phyloP scores from a whole-genome alignment of 2,888 invertebrate species.

The Globia sparganii region DNA sequence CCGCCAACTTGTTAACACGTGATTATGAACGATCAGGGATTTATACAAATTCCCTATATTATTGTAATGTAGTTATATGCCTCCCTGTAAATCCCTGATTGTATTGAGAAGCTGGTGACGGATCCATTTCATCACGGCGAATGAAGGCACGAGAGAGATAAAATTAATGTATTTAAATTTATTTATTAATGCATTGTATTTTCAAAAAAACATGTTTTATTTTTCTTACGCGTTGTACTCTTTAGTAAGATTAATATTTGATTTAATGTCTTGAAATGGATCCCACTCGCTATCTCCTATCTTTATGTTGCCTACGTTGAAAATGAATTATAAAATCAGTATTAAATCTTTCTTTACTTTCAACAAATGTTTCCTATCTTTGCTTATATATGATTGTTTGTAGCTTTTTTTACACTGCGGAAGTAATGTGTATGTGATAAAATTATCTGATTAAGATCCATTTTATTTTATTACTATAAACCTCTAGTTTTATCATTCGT shows the following conservation, averaged over 20 bases:
- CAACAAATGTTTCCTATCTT: constrained; percentile 75
- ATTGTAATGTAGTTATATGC: constrained; percentile 16
- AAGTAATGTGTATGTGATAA: constrained; percentile 87
- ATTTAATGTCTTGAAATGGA: constrained; percentile 67
- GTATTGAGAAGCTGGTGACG: constrained; percentile 30
- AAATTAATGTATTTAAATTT: constrained; percentile 33
- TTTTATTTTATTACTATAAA: constrained; percentile 84
- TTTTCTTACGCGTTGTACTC: constrained; percentile 29
- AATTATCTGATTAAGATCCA: constrained; percentile 85
- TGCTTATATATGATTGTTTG: constrained; percentile 74
- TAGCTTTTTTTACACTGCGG: constrained; percentile 77
- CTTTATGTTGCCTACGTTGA: constrained; percentile 38
- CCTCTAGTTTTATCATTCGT: constrained; percentile 82
- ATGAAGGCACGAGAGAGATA: constrained; percentile 45
- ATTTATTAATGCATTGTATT: constrained; percentile 45
- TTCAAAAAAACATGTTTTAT: constrained; percentile 25
- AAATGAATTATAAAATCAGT: constrained; percentile 70
- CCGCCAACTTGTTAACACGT: constrained; percentile 38
- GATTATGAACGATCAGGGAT: constrained; percentile 45
- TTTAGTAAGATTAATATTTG: constrained; percentile 16
- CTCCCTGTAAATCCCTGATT: constrained; percentile 49
- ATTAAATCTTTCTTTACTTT: constrained; percentile 79
- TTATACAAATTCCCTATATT: constrained; percentile 43
- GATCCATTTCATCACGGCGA: constrained; percentile 59
- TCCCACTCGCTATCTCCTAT: constrained; percentile 48